Percentiles rank a stretch among this genome's conserved stretches.
Evolutionary conservation across 1,140 invertebrate species (phyloP).

Genomic region (Papilio polyxenes): DNA sequence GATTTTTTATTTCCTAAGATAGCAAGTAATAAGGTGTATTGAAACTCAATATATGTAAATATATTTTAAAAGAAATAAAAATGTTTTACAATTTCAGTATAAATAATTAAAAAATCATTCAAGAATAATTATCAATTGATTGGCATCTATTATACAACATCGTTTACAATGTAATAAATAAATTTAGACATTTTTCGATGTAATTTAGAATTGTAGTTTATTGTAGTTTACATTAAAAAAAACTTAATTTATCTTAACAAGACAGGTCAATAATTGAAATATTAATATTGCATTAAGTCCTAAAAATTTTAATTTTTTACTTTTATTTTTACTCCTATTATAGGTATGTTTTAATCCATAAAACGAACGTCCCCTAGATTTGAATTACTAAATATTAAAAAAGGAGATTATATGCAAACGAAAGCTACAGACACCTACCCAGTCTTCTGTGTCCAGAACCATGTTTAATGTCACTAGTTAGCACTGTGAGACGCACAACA

Average conservation of each 20-base stretch:
- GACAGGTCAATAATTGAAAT: no score
- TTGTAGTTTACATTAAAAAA: background rate
- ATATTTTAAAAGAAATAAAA: no score
- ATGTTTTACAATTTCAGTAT: background rate
- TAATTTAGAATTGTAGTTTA: background rate
- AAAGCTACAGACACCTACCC: slow-evolving; percentile 63
- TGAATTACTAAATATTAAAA: slow-evolving; percentile 36
- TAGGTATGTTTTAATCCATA: background rate
- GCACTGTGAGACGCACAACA: slow-evolving; percentile 80
- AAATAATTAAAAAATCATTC: background rate
- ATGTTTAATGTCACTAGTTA: slow-evolving; percentile 78
- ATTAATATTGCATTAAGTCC: no score
- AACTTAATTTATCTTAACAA: no score
- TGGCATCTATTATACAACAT: no score
- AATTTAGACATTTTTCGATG: background rate
- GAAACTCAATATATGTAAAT: no score
- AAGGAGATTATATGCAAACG: slow-evolving; percentile 27
- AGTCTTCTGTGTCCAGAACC: slow-evolving; percentile 79
- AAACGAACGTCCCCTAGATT: background rate
- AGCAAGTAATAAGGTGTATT: no score
- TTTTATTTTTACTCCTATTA: slow-evolving; percentile 4
- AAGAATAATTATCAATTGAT: background rate
- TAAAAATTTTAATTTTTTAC: no score
- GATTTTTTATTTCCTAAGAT: no score
- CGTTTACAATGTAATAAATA: background rate